Evolutionary conservation across 2,888 invertebrate species (phyloP).

Genomic region (Apamea epomidion): DNA sequence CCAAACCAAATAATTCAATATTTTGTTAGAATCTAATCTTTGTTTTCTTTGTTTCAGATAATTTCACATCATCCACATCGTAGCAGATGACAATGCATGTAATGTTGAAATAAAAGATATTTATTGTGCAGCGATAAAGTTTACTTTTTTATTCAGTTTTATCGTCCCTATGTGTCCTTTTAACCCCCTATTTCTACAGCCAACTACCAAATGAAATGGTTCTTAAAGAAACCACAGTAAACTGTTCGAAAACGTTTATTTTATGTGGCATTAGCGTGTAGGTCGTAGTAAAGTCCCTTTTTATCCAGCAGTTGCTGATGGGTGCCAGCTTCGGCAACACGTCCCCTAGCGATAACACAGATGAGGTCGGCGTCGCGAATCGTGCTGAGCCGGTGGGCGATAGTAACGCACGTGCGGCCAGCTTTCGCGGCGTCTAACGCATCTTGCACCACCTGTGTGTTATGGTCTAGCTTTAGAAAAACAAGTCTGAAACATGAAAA

Average conservation of each 20-base stretch:
- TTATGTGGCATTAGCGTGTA: conserved; percentile 71
- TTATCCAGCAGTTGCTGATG: conserved; percentile 91
- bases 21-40: not conserved
- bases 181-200: not conserved
- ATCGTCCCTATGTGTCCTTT: not conserved
- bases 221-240: conserved; percentile 9
- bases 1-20: not conserved
- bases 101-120: conserved; percentile 40
- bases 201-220: not conserved
- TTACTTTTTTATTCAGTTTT: not conserved
- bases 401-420: conserved; percentile 95
- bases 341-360: conserved; percentile 92
- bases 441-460: conserved; percentile 93
- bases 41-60: conserved; percentile 53
- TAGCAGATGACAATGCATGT: not conserved
- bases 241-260: not conserved
- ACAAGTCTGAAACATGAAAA: not conserved
- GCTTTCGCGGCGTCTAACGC: conserved; percentile 94
- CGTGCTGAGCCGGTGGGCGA: conserved; percentile 96
- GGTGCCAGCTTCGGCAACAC: conserved; percentile 92
- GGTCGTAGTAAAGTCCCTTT: conserved; percentile 90
- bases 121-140: not conserved
- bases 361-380: conserved; percentile 95
- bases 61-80: conserved; percentile 36
- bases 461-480: conserved; percentile 1